Evolutionary conservation across 2,888 invertebrate genomes (phyloP).

Genomic region (Bellardia pandia): DNA sequence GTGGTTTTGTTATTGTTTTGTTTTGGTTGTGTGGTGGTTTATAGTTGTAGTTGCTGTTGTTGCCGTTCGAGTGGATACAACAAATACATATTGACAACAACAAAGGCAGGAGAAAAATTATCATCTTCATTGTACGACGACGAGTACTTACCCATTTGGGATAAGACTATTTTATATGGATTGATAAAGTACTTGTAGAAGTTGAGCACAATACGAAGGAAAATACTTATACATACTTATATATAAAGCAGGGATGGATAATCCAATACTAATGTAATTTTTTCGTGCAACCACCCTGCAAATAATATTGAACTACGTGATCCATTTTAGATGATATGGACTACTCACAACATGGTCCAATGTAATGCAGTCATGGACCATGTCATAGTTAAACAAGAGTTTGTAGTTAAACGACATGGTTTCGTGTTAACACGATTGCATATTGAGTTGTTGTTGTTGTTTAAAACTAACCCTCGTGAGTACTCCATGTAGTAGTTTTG

Average conservation of each 20-base stretch:
- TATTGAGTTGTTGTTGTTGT: too few species aligned
- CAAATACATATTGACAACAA: slow-evolving; percentile 37
- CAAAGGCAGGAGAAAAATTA: slow-evolving; percentile 41
- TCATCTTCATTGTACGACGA: slow-evolving; percentile 46
- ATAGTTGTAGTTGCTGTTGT: slow-evolving; percentile 36
- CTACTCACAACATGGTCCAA: too few species aligned
- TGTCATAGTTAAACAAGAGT: too few species aligned
- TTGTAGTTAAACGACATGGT: too few species aligned
- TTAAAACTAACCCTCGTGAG: too few species aligned
- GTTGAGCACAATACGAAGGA: slow-evolving; percentile 45
- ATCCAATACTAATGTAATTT: not conserved
- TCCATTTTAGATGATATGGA: too few species aligned
- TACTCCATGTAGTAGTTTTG: too few species aligned
- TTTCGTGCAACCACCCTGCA: too few species aligned
- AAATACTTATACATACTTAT: not conserved
- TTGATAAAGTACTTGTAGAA: slow-evolving; percentile 37
- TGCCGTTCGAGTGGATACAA: slow-evolving; percentile 29
- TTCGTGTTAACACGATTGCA: too few species aligned
- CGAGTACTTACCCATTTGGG: slow-evolving; percentile 52
- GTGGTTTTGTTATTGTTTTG: slow-evolving; percentile 34
- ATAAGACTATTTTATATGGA: slow-evolving; percentile 15
- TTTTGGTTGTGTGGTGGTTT: slow-evolving; percentile 3
- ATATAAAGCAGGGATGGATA: slow-evolving; percentile 16
- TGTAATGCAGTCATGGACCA: too few species aligned
- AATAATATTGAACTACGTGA: too few species aligned